phyloP scores from a whole-genome alignment of 2,113 vertebrate species.

The Sebastes fasciatus region DNA sequence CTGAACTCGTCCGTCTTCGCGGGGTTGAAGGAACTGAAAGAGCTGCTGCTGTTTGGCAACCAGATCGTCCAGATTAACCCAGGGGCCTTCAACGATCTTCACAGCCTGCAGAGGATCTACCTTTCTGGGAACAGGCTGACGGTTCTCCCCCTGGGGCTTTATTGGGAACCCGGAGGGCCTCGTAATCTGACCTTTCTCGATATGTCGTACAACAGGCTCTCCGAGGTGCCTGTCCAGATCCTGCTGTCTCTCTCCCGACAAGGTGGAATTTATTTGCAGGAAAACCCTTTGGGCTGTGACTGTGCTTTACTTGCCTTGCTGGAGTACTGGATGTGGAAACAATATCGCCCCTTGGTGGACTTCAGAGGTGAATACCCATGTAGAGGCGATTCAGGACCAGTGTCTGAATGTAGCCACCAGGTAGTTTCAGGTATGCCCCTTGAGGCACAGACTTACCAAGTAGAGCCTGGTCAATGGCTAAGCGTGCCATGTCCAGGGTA shows the following conservation, averaged over 20 bases:
- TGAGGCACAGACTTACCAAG: constrained; percentile 78
- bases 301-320: constrained; percentile 85
- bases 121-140: constrained; percentile 85
- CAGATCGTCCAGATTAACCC: constrained; percentile 81
- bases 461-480: constrained; percentile 83
- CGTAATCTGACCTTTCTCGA: constrained; percentile 86
- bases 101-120: constrained; percentile 86
- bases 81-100: constrained; percentile 82
- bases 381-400: constrained; percentile 31
- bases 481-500: constrained; percentile 86
- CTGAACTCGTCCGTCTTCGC: constrained; percentile 83
- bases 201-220: constrained; percentile 86
- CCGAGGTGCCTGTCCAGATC: constrained; percentile 81
- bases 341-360: constrained; percentile 85
- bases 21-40: constrained; percentile 83
- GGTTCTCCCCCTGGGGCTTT: constrained; percentile 84
- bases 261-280: constrained; percentile 88
- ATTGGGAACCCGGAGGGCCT: constrained; percentile 79
- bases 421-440: constrained; percentile 68
- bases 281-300: constrained; percentile 89
- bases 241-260: constrained; percentile 83
- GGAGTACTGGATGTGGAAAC: constrained; percentile 87
- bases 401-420: constrained; percentile 78
- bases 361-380: constrained; percentile 86
- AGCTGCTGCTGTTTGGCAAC: constrained; percentile 89